Percentiles rank a stretch among this genome's conserved stretches.
Conservation (phyloP, 2,888 invertebrate species). For the Notocelia uddmanniana region DNA sequence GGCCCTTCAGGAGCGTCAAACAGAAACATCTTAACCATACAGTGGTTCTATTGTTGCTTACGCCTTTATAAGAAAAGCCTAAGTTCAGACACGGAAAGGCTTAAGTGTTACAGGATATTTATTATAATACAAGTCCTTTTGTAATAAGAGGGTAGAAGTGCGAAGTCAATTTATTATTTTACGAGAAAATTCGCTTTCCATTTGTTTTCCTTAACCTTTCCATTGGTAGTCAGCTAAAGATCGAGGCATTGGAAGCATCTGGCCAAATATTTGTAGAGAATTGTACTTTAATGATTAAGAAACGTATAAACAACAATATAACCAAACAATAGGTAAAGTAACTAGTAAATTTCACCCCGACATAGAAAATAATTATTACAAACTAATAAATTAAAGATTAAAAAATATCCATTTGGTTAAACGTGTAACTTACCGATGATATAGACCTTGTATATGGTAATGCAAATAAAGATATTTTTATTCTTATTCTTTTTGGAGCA, state of each 20-base stretch:
- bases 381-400: no score
- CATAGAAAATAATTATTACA: no score
- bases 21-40: background rate
- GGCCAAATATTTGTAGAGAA: background rate
- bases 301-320: no score
- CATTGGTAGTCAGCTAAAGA: background rate
- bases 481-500: no score
- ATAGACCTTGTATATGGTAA: no score
- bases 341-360: no score
- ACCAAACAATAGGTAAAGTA: no score
- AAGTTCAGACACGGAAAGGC: background rate
- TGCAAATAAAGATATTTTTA: no score
- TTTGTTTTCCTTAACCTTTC: slow-evolving; percentile 26
- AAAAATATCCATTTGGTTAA: no score
- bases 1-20: slow-evolving; percentile 3
- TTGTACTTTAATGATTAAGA: no score
- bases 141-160: background rate
- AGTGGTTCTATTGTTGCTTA: background rate
- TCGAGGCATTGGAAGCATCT: background rate
- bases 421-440: no score
- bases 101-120: slow-evolving; percentile 2
- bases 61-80: background rate
- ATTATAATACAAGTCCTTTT: slow-evolving; percentile 10
- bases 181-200: slow-evolving; percentile 26
- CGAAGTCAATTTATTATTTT: slow-evolving; percentile 33